Percentiles rank a stretch among this genome's conserved stretches.
Conservation (phyloP, 23 tunicate species). For the Phallusia fumigata region DNA sequence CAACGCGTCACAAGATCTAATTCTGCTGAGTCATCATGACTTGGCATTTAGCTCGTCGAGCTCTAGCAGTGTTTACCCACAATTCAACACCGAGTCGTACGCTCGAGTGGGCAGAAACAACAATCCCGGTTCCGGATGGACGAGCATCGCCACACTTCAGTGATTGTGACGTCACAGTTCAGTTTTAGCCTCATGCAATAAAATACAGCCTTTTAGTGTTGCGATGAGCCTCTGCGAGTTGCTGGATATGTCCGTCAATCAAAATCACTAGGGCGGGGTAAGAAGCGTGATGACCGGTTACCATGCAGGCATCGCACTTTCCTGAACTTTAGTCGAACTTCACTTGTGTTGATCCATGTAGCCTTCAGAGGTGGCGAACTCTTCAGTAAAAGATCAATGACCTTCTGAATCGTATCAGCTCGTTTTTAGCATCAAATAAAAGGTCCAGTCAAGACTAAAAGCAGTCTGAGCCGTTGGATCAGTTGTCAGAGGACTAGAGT, state of each 20-base stretch:
- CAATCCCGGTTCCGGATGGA: conserved; percentile 23
- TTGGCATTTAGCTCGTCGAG: background rate
- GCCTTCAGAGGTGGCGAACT: background rate
- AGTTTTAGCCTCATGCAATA: conserved; percentile 6
- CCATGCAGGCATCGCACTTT: background rate
- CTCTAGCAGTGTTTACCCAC: background rate
- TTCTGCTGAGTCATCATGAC: background rate
- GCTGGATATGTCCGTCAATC: conserved; percentile 23
- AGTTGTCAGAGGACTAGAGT: no score
- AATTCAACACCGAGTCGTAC: background rate
- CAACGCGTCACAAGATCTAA: background rate
- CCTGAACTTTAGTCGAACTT: no score
- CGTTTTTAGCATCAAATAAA: background rate
- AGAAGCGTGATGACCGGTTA: conserved; percentile 14
- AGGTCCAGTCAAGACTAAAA: no score
- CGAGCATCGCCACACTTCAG: conserved; percentile 5
- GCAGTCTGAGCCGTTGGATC: no score
- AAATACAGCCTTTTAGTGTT: background rate
- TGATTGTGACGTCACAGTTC: conserved; percentile 20
- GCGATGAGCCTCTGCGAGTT: conserved; percentile 15
- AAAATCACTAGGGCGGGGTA: conserved; percentile 3
- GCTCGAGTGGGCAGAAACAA: background rate
- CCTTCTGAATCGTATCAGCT: conserved; percentile 5
- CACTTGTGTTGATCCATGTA: no score
- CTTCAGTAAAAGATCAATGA: background rate